Base-by-base conservation (phyloP, 2,797 vertebrate species). In the Periophthalmus magnuspinnatus region DNA sequence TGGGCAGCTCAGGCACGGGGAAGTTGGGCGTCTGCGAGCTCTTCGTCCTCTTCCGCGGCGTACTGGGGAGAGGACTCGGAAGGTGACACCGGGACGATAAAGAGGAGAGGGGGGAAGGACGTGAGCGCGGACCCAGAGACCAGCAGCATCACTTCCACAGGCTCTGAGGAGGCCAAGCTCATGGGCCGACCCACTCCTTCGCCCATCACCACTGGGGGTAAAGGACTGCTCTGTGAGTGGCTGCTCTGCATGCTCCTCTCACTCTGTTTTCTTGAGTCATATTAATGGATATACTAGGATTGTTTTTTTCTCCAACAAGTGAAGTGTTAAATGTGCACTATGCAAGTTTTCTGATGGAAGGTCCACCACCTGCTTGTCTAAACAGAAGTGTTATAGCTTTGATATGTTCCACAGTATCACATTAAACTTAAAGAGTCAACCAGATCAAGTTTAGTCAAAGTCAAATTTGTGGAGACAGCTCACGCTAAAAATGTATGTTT, bases 31-130 rank as follows among this genome's bases (percentile, higher is more conserved):
- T 94, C 93, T 0, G 92, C 91, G 69, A 91, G 90, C 76, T 94
- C 93, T 32, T 92, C 93, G 0, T 93, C 92, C 0, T 92, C 93
- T 8, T 93, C 97, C 33, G 96, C 95, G 0, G 97, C 96, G 3
- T 99, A 97, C 88, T 99, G 97, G 97, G 97, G 96, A 33, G 97
- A 99, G 84, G 97, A 99, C 91, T 96, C 97, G 0, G 97, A 99
- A 90, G 97, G 97, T 0, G 97, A 99, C 75, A 99, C 97, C 0
- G 97, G 97, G 77, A 99, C 97, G 65, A 99, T 99, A 78, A 99
- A 99, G 89, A 92, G 97, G 72, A 91, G 97, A 79, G 97, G 97
- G 28, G 97, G 97, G 61, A 99, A 98, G 82, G 97, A 99, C 34
- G 96, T 99, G 59, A 94, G 91, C 0, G 85, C 88, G 0, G 97